These are phyloP conservation scores for Marmota flaviventris DNA, from an alignment of 2,113 vertebrate species.

Conservation along the genomic window DNA sequence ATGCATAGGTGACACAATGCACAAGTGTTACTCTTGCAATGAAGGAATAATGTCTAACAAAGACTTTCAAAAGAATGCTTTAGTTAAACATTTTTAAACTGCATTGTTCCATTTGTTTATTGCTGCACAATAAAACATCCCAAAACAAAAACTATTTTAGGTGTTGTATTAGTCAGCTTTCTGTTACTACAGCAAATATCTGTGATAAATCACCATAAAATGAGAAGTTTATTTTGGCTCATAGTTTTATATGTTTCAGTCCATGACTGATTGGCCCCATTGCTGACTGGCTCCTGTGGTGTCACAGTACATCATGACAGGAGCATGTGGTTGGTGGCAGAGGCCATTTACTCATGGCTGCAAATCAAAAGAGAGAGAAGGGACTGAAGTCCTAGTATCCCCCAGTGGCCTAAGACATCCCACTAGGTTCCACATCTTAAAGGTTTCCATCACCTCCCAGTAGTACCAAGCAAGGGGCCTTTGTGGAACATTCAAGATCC, in stretches of 20 bases:
- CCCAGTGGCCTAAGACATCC: background rate
- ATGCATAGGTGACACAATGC: background rate
- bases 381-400: too few relatives aligned
- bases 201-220: background rate
- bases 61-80: background rate
- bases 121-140: background rate
- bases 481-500: background rate
- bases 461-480: background rate
- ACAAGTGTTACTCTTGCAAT: background rate
- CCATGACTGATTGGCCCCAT: background rate
- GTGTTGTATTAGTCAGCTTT: background rate
- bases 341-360: background rate
- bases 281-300: background rate
- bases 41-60: background rate
- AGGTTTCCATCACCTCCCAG: background rate
- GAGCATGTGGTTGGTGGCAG: background rate
- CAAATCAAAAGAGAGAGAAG: background rate
- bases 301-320: background rate
- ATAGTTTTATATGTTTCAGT: background rate
- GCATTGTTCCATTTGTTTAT: background rate
- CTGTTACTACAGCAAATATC: background rate
- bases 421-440: background rate
- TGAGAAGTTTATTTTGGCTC: background rate
- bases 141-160: slow-evolving; percentile 9
- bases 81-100: slow-evolving; percentile 3